These are phyloP conservation scores for Cuniculus paca DNA, from an alignment of 2,797 vertebrate species.

Conservation along the genomic window DNA sequence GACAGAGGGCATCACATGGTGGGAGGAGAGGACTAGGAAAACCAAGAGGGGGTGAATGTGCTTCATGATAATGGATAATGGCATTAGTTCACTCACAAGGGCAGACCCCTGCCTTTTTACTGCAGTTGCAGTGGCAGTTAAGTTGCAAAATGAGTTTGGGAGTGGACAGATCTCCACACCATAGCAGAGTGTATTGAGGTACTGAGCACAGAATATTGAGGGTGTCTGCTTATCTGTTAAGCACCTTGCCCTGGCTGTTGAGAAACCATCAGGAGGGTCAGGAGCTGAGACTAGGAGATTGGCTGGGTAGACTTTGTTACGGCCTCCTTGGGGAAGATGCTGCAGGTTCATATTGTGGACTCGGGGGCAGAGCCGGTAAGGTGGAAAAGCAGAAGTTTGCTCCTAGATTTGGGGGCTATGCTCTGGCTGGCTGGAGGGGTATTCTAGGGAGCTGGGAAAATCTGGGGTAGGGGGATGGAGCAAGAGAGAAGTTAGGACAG, in stretches of 20 bases:
- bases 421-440: neutral
- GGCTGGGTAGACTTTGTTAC: neutral
- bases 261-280: accelerated
- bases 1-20: neutral
- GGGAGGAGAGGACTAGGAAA: neutral
- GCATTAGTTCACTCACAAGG: neutral
- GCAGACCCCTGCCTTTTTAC: neutral
- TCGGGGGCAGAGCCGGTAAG: neutral
- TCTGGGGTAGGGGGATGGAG: neutral
- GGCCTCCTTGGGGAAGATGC: neutral
- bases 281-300: neutral
- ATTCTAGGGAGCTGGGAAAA: neutral
- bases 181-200: neutral
- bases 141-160: neutral
- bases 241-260: neutral
- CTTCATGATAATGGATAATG: neutral
- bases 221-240: neutral
- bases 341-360: neutral
- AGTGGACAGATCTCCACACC: neutral
- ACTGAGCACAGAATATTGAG: neutral
- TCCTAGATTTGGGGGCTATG: neutral
- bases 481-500: neutral
- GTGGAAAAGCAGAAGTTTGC: neutral
- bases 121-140: neutral
- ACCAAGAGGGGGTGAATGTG: too few relatives aligned